Evolutionary conservation across 2,797 vertebrate genomes (phyloP), one percentile per base, ranked within the genome.

Genomic region (Phyllotis vaccarum): DNA sequence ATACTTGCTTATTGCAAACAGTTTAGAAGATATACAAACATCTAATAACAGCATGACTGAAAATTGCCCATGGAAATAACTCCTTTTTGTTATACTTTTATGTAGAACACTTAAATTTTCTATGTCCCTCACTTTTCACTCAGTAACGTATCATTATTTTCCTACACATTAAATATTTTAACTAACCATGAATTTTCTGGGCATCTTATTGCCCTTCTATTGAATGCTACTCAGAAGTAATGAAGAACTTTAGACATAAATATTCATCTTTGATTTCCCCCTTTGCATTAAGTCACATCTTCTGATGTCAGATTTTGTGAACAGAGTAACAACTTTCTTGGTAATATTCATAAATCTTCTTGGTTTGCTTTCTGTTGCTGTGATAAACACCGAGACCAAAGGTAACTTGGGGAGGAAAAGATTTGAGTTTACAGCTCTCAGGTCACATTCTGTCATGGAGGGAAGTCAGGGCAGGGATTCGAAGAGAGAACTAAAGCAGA

Each of bases 301-400:
- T 80, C 24, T 91, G 81, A 86, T 46, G 43, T 70, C 49, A 91
- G 34, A 66, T 83, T 81, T 89, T 93, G 80, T 89, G 86, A 90
- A 24, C 62, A 90, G 74, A 87, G 34, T 68, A 31, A 83, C 75
- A 90, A 75, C 40, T 76, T 80, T 8, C 58, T 95, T 82, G n/a
- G n/a, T 27, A 95, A 96, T n/a, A 54, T 46, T 93, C n/a, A 66
- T 83, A 90, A 93, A 83, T 94, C 58, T 70, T n/a, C 43, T 49
- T 85, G n/a, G 49, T 52, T 85, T 68, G 82, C 82, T 52, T 68
- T 68, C 43, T n/a, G 82, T n/a, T n/a, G 62, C 62, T 5, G 43
- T 66, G 62, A 83, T 52, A 85, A 85, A 68, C 82, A 85, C 21
- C 11, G 68, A 85, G 21, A n/a, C 43, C 62, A 85, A 85, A 85